A percentile compares a stretch with the other conserved stretches of the same genome.
These are phyloP conservation scores for Leptodactylus fallax DNA, from an alignment of 2,797 vertebrate species.

Conservation along the genomic window DNA sequence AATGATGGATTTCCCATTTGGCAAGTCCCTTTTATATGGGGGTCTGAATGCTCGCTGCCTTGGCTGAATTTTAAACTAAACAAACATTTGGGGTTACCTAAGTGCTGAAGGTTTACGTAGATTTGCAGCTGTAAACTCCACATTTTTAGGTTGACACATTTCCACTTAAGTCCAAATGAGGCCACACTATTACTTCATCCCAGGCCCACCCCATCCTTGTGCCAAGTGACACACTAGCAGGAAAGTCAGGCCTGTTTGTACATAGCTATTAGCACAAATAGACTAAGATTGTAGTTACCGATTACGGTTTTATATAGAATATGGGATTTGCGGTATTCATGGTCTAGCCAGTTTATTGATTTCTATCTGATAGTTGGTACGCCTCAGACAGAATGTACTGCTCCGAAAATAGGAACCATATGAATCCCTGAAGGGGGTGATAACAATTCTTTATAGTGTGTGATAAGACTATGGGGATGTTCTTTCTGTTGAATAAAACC, in stretches of 20 bases:
- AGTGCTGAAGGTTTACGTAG: slow-evolving; percentile 31
- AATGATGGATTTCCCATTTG: slow-evolving; percentile 50
- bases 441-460: slow-evolving; percentile 1
- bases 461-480: not conserved
- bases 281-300: not conserved
- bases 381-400: not conserved
- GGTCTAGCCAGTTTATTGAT: not conserved
- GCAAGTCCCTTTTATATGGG: not conserved
- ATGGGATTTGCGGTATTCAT: not conserved
- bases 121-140: slow-evolving; percentile 29
- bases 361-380: not conserved
- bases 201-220: slow-evolving; percentile 11
- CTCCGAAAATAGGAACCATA: not conserved
- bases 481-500: not conserved
- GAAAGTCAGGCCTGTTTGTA: not conserved
- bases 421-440: not conserved
- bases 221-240: not conserved
- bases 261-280: not conserved
- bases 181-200: slow-evolving; percentile 18
- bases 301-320: not conserved
- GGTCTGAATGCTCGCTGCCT: slow-evolving; percentile 14
- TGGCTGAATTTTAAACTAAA: slow-evolving; percentile 18
- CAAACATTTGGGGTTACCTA: slow-evolving; percentile 47
- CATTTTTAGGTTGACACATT: slow-evolving; percentile 1
- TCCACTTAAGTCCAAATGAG: slow-evolving; percentile 39